Conservation (phyloP, 2,888 invertebrate species). For the Syrista parreyssii region DNA sequence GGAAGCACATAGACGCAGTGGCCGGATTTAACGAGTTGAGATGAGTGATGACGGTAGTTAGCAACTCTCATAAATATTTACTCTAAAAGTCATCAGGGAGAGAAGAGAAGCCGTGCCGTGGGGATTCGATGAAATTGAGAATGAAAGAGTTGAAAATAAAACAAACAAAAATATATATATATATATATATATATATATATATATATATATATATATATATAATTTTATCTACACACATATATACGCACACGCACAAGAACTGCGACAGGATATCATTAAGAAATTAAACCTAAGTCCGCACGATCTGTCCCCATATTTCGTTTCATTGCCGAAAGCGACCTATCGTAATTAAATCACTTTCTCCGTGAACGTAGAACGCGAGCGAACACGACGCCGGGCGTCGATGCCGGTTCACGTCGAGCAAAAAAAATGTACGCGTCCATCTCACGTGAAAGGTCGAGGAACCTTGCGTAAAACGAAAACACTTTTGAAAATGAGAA, state of each 20-base stretch:
- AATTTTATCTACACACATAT: background rate
- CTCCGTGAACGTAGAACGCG: background rate
- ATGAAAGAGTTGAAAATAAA: background rate
- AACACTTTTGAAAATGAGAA: background rate
- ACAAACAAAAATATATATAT: background rate
- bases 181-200: too few relatives aligned
- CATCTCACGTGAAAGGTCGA: background rate
- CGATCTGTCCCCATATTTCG: background rate
- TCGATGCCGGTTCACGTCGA: background rate
- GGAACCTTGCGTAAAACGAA: background rate
- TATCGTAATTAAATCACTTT: background rate
- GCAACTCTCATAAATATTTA: conserved; percentile 61
- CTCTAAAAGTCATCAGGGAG: conserved; percentile 46
- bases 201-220: too few relatives aligned
- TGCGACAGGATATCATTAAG: background rate
- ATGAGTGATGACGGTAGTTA: conserved; percentile 60
- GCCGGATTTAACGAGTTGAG: conserved; percentile 40
- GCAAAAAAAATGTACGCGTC: background rate
- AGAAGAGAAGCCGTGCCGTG: conserved; percentile 24
- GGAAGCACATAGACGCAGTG: background rate
- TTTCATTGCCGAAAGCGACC: background rate
- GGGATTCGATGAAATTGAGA: background rate
- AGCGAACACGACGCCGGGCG: background rate
- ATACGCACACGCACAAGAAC: background rate
- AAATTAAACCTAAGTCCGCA: background rate